Percentiles rank a stretch among this genome's conserved stretches.
Conservation (phyloP, 2,797 vertebrate genomes). For the Menidia menidia region DNA sequence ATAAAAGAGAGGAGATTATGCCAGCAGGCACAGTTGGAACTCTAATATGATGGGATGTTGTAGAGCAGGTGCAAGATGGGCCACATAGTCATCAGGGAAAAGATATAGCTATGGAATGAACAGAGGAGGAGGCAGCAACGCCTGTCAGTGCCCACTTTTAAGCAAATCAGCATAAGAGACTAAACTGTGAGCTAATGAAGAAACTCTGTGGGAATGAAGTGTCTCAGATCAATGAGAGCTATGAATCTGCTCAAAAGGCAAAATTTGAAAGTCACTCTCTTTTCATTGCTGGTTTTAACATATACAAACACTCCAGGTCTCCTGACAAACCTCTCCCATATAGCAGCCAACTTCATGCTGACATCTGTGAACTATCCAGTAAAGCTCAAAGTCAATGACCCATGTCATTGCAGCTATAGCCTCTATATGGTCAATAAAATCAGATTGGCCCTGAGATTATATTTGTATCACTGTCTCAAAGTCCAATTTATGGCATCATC, state of each 20-base stretch:
- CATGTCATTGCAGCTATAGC: conserved; percentile 52
- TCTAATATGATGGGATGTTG: conserved; percentile 44
- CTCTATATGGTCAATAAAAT: conserved; percentile 69
- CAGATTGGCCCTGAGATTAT: conserved; percentile 47
- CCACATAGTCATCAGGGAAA: conserved; percentile 32
- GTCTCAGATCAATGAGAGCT: conserved; percentile 3
- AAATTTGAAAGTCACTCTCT: conserved; percentile 3
- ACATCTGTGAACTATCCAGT: conserved; percentile 52
- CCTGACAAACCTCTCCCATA: conserved; percentile 23
- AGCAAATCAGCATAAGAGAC: conserved; percentile 30
- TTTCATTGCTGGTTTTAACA: conserved; percentile 4
- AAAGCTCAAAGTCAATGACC: conserved; percentile 60
- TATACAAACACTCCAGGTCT: conserved; percentile 18
- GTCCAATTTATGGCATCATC: conserved; percentile 57
- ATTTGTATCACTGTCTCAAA: conserved; percentile 47
- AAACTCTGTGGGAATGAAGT: conserved; percentile 13
- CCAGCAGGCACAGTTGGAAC: conserved; percentile 36
- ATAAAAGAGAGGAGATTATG: conserved; percentile 32
- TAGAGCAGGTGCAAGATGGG: conserved; percentile 50
- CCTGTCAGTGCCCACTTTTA: conserved; percentile 16
- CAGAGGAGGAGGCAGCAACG: conserved; percentile 23
- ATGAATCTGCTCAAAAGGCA: neutral
- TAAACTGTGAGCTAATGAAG: conserved; percentile 26
- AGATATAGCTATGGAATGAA: conserved; percentile 44
- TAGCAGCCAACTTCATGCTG: conserved; percentile 45